Base-by-base conservation (phyloP, 2,797 vertebrate genomes). In the Xyrichtys novacula region DNA sequence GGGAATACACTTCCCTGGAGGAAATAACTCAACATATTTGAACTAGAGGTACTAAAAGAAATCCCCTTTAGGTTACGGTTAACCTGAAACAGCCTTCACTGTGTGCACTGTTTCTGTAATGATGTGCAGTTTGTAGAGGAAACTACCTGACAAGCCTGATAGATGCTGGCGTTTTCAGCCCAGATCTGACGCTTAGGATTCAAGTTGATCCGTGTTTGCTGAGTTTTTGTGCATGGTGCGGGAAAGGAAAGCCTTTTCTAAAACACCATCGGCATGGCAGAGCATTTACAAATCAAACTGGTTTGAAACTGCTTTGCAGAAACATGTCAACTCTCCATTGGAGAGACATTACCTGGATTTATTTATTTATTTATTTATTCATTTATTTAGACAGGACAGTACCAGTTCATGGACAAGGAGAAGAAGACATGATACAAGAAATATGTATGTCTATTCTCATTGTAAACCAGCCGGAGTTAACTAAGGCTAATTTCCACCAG, bases 51-150 rank as follows among this genome's bases (percentile, higher is more conserved):
- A 50, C 15, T 52, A 42, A 17, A 59, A 26, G 17, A 36, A 53
- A 40, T 68, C 49, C 47, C 43, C 38, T 10, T 38, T 39, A 48
- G 34, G 40, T 36, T 46, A 20, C 14, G 48, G 17, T 56, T 50
- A 54, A 55, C 38, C 49, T 74, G 38, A 42, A 42, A 54, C 55
- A 52, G 53, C 20, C 67, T 36, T 44, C 15, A 14, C 14, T 31
- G 47, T 38, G 38, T 71, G 48, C 38, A 61, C 25, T 60, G 58
- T 23, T 22, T 36, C 49, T 65, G 9, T 74, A 78, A 78, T 53
- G 54, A 71, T 57, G 62, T 26, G 12, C 22, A 64, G 46, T 59
- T 61, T 29, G 26, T 47, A 62, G 70, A 55, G 43, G 19, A 67
- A n/a, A 19, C 22, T 36, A 31, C 43, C 29, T 61, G 32, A 64